phyloP scores from a whole-genome alignment of 2,888 invertebrate species.

The Rapana venosa region DNA sequence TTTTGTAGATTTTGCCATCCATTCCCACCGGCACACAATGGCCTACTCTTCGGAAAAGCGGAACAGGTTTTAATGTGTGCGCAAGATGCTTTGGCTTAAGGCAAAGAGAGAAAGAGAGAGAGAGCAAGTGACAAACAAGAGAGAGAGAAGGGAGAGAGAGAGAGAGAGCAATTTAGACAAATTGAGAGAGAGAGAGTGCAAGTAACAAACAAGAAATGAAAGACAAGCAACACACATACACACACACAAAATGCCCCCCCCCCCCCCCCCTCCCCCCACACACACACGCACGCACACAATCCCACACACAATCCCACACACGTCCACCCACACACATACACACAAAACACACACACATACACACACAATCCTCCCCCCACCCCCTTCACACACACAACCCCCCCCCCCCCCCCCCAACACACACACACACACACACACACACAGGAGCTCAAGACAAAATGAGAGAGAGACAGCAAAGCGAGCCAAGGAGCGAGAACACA shows the following conservation, averaged over 20 bases:
- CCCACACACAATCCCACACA: neutral
- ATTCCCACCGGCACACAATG: too few relatives aligned
- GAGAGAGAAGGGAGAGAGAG: too few relatives aligned
- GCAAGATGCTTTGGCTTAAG: too few relatives aligned
- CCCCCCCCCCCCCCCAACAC: too few relatives aligned
- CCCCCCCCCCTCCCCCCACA: neutral
- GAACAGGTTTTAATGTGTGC: too few relatives aligned
- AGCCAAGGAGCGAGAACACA: neutral
- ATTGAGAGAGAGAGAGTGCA: too few relatives aligned
- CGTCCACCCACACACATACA: slow-evolving; percentile 16
- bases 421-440: slow-evolving; percentile 18
- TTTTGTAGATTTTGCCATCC: too few relatives aligned
- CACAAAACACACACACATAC: slow-evolving; percentile 21
- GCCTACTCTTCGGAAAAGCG: too few relatives aligned
- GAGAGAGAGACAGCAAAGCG: neutral
- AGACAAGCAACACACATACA: neutral
- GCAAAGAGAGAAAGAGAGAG: too few relatives aligned
- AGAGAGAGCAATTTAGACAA: neutral
- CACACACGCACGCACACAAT: neutral
- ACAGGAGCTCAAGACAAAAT: neutral
- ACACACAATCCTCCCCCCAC: too few relatives aligned
- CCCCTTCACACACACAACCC: neutral
- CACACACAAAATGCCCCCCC: neutral
- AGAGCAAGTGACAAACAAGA: too few relatives aligned
- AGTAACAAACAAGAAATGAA: too few relatives aligned